Evolutionary conservation across 2,113 vertebrate genomes (phyloP).

Genomic region (Mugil cephalus): DNA sequence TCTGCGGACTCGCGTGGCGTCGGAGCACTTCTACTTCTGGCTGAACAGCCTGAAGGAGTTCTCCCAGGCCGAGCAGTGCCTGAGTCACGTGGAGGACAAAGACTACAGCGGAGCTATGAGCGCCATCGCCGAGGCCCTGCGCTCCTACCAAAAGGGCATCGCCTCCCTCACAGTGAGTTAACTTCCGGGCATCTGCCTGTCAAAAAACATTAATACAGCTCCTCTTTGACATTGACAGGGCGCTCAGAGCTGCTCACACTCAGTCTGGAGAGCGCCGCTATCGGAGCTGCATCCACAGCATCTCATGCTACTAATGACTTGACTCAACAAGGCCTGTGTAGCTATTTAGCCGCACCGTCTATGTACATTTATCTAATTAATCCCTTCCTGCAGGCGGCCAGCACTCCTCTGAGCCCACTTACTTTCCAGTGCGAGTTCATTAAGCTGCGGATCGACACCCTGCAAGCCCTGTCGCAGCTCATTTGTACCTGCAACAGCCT

Average conservation of each 20-base stretch:
- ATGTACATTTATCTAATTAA: conserved; percentile 39
- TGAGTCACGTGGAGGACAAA: conserved; percentile 90
- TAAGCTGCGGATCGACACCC: conserved; percentile 95
- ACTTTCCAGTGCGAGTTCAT: conserved; percentile 98
- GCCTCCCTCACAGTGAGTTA: conserved; percentile 94
- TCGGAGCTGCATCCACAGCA: conserved; percentile 5
- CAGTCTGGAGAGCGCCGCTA: neutral
- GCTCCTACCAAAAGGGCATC: conserved; percentile 97
- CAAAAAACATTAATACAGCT: conserved; percentile 25
- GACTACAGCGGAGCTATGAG: conserved; percentile 91
- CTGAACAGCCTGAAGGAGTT: conserved; percentile 98
- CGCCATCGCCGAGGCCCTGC: conserved; percentile 93
- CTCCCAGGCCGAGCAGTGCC: conserved; percentile 94
- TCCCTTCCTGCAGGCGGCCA: conserved; percentile 89
- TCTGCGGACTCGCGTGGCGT: conserved; percentile 95
- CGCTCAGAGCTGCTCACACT: conserved; percentile 16
- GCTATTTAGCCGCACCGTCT: neutral
- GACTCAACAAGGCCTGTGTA: neutral
- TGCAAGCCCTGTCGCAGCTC: conserved; percentile 97
- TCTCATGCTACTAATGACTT: conserved; percentile 16
- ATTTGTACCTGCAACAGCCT: conserved; percentile 98
- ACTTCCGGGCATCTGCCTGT: conserved; percentile 37
- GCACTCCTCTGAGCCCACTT: conserved; percentile 95
- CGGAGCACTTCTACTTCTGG: conserved; percentile 99
- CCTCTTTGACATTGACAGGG: conserved; percentile 11